Base-by-base conservation (phyloP, 1,140 invertebrate genomes). In the Diabrotica undecimpunctata region DNA sequence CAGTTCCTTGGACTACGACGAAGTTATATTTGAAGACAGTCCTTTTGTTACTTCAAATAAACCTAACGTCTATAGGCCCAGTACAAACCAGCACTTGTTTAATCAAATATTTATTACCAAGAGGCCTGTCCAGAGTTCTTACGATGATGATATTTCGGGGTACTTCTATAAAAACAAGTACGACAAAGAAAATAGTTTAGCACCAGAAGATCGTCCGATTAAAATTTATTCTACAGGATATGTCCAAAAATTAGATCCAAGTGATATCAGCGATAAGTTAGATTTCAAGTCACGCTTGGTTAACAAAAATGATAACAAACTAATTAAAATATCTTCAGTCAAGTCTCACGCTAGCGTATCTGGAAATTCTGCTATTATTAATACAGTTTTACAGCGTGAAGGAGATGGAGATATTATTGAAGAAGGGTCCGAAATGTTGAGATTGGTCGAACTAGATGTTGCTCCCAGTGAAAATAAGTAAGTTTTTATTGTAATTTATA, bases 401-500 rank as follows among this genome's bases (percentile, higher is more conserved):
- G 60, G 66, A 50, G 70, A 72, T 46, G 36, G 62, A 52, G 70
- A 69, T 14, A 56, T 69, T 8, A 39, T 59, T 9, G 60, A 36
- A 39, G 61, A 55, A 62, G 5, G 73, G 71, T 67, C 59, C 12
- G 59, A 52, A 53, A 58, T 56, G 36, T 55, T 81, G 66, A 80
- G 57, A 78, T 51, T 72, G 74, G 80, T 70, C 71, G 81, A 81
- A 54, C 81, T 85, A 57, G 80, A 84, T 68, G 75, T 84, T 6
- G 79, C 83, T 63, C 83, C 83, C 3, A 83, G 81, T 73, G 83
- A 84, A 77, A 82, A 79, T 60, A 81, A 78, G 82, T 83, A 74
- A 77, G 73, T 64, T 39, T 65, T 52, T 11, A 46, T 46, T 46
- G 2, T 46, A n/a, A 46, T 46, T 46, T 46, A 10, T 6, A 25